Conservation (phyloP, 2,797 vertebrate species). For the Melopsittacus undulatus region DNA sequence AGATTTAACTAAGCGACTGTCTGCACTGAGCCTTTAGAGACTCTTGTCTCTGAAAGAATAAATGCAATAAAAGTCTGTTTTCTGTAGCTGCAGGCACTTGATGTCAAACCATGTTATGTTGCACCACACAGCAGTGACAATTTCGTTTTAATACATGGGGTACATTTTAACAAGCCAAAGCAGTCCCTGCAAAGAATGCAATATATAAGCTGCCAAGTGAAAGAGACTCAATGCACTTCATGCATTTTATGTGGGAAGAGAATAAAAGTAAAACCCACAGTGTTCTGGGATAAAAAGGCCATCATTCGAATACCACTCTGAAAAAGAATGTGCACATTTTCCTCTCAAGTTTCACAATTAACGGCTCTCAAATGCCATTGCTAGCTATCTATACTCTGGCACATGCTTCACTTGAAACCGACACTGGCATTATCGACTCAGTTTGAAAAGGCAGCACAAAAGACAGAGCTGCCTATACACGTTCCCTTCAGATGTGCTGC, state of each 20-base stretch:
- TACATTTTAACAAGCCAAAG: slow-evolving; percentile 73
- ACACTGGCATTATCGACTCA: slow-evolving; percentile 58
- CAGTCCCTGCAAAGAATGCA: slow-evolving; percentile 64
- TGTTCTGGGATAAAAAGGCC: slow-evolving; percentile 40
- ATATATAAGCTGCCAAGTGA: slow-evolving; percentile 60
- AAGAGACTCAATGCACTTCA: slow-evolving; percentile 48
- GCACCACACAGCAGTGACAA: slow-evolving; percentile 76
- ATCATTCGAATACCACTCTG: slow-evolving; percentile 51
- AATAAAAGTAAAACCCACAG: slow-evolving; percentile 64
- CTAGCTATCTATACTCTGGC: slow-evolving; percentile 69
- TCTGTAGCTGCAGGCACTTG: slow-evolving; percentile 73
- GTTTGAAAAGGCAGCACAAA: slow-evolving; percentile 61
- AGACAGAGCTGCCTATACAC: slow-evolving; percentile 21
- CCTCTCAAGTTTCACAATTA: slow-evolving; percentile 77
- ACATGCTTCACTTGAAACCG: slow-evolving; percentile 61
- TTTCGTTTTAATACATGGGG: slow-evolving; percentile 78
- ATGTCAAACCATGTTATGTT: slow-evolving; percentile 74
- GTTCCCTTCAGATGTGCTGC: slow-evolving; percentile 39
- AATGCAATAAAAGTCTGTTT: slow-evolving; percentile 79
- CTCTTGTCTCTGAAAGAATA: slow-evolving; percentile 73
- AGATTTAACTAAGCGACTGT: slow-evolving; percentile 75
- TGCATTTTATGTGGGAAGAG: slow-evolving; percentile 63
- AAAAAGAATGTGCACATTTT: slow-evolving; percentile 72
- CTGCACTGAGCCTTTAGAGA: slow-evolving; percentile 72
- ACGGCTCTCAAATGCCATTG: slow-evolving; percentile 56